A percentile compares a stretch with the other conserved stretches of the same genome.
phyloP scores from a whole-genome alignment of 1,140 invertebrate genomes.

The Drosophila asahinai region DNA sequence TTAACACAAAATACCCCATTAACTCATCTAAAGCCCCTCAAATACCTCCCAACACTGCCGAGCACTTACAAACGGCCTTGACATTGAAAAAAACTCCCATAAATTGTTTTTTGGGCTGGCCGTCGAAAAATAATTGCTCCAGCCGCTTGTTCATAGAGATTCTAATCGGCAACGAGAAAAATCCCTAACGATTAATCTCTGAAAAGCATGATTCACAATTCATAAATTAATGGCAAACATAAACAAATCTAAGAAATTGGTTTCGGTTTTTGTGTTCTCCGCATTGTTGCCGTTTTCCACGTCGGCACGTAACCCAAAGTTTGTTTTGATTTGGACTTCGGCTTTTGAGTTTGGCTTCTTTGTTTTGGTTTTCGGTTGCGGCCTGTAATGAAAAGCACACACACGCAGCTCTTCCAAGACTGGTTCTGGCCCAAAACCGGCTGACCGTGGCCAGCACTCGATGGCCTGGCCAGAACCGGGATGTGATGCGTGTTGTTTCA shows the following conservation, averaged over 20 bases:
- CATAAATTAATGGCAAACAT: conserved; percentile 48
- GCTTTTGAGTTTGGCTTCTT: conserved; percentile 30
- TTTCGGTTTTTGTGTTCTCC: conserved; percentile 21
- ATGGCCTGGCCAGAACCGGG: conserved; percentile 24
- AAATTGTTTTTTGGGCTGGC: conserved; percentile 26
- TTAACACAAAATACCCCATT: background rate
- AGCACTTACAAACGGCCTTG: conserved; percentile 48
- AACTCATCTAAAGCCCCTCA: background rate
- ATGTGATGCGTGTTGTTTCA: conserved; percentile 10
- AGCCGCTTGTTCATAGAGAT: conserved; percentile 22
- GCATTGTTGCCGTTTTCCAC: conserved; percentile 34
- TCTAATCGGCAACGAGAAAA: conserved; percentile 40
- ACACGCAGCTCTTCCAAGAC: conserved; percentile 11
- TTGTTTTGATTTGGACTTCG: conserved; percentile 42
- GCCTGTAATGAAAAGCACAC: conserved; percentile 27
- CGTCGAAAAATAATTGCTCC: conserved; percentile 30
- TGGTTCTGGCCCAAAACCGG: conserved; percentile 39
- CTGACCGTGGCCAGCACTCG: conserved; percentile 11
- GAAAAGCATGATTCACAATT: conserved; percentile 27
- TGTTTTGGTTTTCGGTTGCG: conserved; percentile 21
- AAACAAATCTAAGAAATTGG: conserved; percentile 40
- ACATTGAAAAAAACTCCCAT: conserved; percentile 44
- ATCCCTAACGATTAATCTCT: conserved; percentile 32
- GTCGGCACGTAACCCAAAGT: conserved; percentile 60
- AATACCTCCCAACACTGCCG: background rate